A percentile compares a stretch with the other conserved stretches of the same genome.
These are phyloP conservation scores for Setipinna tenuifilis DNA, from an alignment of 2,797 vertebrate species.

Conservation along the genomic window DNA sequence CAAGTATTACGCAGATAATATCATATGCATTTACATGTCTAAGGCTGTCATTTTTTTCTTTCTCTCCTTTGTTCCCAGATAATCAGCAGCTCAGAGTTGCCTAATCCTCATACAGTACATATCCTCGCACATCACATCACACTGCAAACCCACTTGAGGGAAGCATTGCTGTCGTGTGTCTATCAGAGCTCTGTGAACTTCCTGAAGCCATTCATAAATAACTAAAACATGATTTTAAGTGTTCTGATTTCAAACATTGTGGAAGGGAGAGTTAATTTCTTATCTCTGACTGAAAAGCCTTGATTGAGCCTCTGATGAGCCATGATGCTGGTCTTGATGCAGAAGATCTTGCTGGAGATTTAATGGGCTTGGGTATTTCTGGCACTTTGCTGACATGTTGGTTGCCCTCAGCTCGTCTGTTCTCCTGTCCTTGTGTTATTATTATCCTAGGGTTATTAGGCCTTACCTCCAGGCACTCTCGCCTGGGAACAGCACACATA, in stretches of 20 bases:
- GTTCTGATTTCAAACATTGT: conserved; percentile 8
- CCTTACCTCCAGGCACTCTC: not conserved
- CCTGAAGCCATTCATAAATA: no score
- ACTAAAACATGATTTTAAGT: no score
- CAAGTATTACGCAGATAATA: no score
- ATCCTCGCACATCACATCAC: conserved; percentile 46
- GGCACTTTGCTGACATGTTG: not conserved
- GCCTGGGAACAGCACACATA: not conserved
- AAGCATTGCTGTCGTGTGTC: not conserved
- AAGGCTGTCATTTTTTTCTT: no score
- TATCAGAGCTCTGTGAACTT: conserved; percentile 40
- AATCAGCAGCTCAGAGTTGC: conserved; percentile 52
- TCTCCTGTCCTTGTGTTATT: not conserved
- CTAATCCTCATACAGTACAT: conserved; percentile 53
- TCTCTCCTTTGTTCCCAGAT: conserved; percentile 33
- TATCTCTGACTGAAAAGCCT: not conserved
- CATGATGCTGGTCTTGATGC: not conserved
- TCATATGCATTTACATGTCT: no score
- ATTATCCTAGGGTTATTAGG: not conserved
- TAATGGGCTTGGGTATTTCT: not conserved
- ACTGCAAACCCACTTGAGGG: conserved; percentile 43
- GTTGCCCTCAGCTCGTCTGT: not conserved
- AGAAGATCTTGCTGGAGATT: not conserved
- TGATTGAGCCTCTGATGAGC: not conserved
- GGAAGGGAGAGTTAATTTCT: not conserved